These are phyloP conservation scores for Drosophila sordidula DNA, from an alignment of 2,888 invertebrate genomes.

Conservation along the genomic window DNA sequence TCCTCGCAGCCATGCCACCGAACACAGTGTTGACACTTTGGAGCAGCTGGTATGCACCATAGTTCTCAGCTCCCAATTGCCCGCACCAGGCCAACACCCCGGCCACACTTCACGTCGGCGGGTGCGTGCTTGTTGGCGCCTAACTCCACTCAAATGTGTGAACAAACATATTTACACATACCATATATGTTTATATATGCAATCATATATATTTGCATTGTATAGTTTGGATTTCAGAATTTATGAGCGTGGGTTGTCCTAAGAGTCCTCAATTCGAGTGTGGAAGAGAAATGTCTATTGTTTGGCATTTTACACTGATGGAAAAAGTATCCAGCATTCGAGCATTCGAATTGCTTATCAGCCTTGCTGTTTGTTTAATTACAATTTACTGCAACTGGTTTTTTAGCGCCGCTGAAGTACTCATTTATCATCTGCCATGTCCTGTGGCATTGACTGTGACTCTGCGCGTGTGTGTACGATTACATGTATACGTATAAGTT, in stretches of 20 bases:
- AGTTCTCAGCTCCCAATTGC: conserved; percentile 5
- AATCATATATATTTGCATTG: not conserved
- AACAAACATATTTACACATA: conserved; percentile 38
- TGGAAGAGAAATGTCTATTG: not conserved
- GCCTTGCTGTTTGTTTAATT: conserved; percentile 49
- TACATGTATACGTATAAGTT: not conserved
- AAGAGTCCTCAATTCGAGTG: not conserved
- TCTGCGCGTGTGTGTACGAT: conserved; percentile 1
- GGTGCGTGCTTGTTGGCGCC: conserved; percentile 48
- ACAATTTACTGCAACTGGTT: conserved; percentile 70
- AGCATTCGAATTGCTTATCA: not conserved
- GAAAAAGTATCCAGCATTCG: conserved; percentile 5
- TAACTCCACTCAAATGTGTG: conserved; percentile 62
- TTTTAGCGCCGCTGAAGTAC: conserved; percentile 57
- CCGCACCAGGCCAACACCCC: not conserved
- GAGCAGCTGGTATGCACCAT: conserved; percentile 21
- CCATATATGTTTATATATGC: not conserved
- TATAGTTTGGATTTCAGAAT: not conserved
- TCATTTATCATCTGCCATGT: conserved; percentile 68
- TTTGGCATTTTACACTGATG: not conserved
- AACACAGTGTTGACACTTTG: conserved; percentile 62
- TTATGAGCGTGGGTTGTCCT: not conserved
- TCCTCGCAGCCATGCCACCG: not conserved
- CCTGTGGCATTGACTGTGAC: conserved; percentile 28
- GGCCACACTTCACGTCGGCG: not conserved